Evolutionary conservation across 2,888 invertebrate species (phyloP), one percentile per base, ranked within the genome.

Genomic region (Rhaphigaster nebulosa): DNA sequence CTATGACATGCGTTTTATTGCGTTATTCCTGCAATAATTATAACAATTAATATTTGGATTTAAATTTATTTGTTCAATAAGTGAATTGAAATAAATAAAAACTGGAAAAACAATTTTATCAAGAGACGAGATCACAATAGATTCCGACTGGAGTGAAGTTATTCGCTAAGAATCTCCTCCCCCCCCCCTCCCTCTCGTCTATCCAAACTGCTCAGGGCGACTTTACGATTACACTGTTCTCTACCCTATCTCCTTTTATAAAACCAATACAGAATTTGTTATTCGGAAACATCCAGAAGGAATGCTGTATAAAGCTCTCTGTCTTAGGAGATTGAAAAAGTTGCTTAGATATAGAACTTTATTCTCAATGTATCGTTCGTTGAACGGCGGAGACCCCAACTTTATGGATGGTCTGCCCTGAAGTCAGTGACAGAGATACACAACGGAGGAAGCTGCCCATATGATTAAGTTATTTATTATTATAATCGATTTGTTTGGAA

Each of bases 181-280:
- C n/a, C n/a, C n/a, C n/a, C n/a, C n/a, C n/a, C n/a, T n/a, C n/a
- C n/a, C n/a, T n/a, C n/a, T n/a, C n/a, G n/a, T 60, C 23, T 4
- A 23, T 65, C 29, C 15, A 20, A 2, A 20, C 38, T 38, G 8
- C 70, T 50, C 23, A 12, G 84, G 12, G 13, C 26, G 20, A 84
- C n/a, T 84, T 84, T 84, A 84, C 84, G 84, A 84, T 84, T 84
- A 84, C 41, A 84, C 84, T 84, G 84, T 84, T 84, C n/a, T 84
- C n/a, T 6, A 18, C 52, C 76, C 84, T 50, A 84, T 50, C 84
- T 84, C 4, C 26, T 50, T 84, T 84, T 84, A 84, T 84, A 84
- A 84, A 84, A 45, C 84, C n/a, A 41, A 84, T 45, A 84, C 84
- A 50, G 45, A 15, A 50, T 84, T 84, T 84, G 84, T 84, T 84